Base-by-base conservation (phyloP, 2,797 vertebrate genomes). In the Chaenodraco wilsoni region DNA sequence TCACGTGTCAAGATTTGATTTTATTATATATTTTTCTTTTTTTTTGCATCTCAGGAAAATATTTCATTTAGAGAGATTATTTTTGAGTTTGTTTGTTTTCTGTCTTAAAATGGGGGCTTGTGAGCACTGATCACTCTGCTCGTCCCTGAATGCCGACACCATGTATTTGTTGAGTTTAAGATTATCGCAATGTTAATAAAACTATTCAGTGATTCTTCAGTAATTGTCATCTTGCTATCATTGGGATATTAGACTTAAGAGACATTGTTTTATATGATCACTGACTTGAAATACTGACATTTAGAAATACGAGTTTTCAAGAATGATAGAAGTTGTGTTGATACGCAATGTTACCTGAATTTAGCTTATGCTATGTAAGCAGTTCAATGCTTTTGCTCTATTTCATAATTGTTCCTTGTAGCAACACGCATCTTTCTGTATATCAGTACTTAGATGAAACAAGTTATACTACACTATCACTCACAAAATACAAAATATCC, bases 1-100 rank as follows among this genome's bases (percentile, higher is more conserved):
- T 81, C 50, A 19, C 87, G 70, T 78, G 56, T 75, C 55, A 71
- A 78, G 54, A 27, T 67, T 74, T 69, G 69, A 65, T 45, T 31
- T 57, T 19, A 43, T 66, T 52, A 76, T 80, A 33, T 62, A 45
- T 78, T 16, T 84, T 92, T 87, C 3, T 83, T 92, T 88, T 72
- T 54, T 91, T 93, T 93, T 85, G 74, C 89, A 92, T 94, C 93
- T 95, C 93, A 95, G 93, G 92, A 93, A 94, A 82, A 88, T 87
- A 78, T 88, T 93, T 91, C 81, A 85, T 85, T 90, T 85, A 62
- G 84, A 71, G 37, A 23, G 33, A 37, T 37, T 76, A 23, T 69
- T 15, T 72, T 64, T 60, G 66, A 37, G 48, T 59, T 49, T 64
- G 6, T 80, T 88, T 50, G 44, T 78, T 82, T 86, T 67, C 67